phyloP scores from a whole-genome alignment of 2,888 invertebrate genomes.

The Colostygia pectinataria region DNA sequence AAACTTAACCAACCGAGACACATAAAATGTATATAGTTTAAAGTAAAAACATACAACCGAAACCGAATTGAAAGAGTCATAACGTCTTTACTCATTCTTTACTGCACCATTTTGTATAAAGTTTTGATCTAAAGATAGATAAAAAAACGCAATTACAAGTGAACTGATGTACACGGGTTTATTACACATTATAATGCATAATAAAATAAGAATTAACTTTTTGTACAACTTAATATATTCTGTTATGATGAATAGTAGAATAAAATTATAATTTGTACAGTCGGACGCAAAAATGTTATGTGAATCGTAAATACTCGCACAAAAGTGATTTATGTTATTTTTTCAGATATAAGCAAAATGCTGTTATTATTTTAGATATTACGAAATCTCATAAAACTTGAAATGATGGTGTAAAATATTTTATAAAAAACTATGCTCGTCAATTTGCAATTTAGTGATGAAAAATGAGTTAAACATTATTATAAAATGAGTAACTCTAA shows the following conservation, averaged over 20 bases:
- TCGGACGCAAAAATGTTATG: slow-evolving; percentile 34
- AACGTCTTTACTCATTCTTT: slow-evolving; percentile 22
- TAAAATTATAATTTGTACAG: slow-evolving; percentile 52
- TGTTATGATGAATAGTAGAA: slow-evolving; percentile 49
- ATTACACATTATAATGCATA: slow-evolving; percentile 50
- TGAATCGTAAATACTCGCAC: slow-evolving; percentile 1
- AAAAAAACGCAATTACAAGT: slow-evolving; percentile 61
- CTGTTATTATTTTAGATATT: neutral
- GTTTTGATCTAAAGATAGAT: slow-evolving; percentile 56
- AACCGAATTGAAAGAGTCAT: slow-evolving; percentile 7
- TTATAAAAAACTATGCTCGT: no score
- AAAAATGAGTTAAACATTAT: no score
- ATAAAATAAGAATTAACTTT: slow-evolving; percentile 54
- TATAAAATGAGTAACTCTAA: no score
- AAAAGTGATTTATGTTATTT: neutral
- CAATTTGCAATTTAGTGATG: no score
- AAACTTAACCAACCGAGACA: slow-evolving; percentile 1
- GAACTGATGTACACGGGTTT: slow-evolving; percentile 57
- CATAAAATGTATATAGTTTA: no score
- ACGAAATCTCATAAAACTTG: no score
- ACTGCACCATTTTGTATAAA: slow-evolving; percentile 59
- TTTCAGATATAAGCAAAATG: neutral
- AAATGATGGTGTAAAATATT: no score
- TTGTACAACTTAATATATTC: slow-evolving; percentile 53
- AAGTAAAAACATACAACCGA: neutral